Evolutionary conservation across 1,140 invertebrate genomes (phyloP).

Genomic region (Rhopalosiphum padi): DNA sequence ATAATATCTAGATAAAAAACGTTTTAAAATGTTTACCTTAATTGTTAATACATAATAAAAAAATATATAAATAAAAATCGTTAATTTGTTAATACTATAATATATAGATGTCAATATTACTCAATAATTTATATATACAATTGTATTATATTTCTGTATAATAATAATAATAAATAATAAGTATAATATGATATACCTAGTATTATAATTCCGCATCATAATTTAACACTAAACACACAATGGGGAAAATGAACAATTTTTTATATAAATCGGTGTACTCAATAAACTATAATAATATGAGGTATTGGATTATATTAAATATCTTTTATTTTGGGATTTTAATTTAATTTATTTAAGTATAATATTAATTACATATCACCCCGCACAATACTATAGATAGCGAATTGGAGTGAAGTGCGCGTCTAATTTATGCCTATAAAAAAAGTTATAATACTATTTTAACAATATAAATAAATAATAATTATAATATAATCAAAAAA

Average conservation of each 20-base stretch:
- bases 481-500: not conserved
- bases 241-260: not conserved
- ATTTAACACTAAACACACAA: not conserved
- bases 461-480: not conserved
- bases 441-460: not conserved
- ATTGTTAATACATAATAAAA: no score
- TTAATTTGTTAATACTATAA: no score
- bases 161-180: not conserved
- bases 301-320: not conserved
- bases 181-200: no score
- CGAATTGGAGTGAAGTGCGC: not conserved
- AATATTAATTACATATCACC: not conserved
- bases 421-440: no score
- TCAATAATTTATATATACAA: no score
- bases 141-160: no score
- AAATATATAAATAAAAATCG: no score
- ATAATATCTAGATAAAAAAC: no score
- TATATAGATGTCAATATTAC: no score
- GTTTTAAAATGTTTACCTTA: no score
- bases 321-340: not conserved
- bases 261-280: not conserved
- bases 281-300: not conserved
- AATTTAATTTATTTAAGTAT: not conserved
- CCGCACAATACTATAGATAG: not conserved
- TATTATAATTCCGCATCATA: not conserved